Evolutionary conservation across 2,113 vertebrate genomes (phyloP).

Genomic region (Bos javanicus): DNA sequence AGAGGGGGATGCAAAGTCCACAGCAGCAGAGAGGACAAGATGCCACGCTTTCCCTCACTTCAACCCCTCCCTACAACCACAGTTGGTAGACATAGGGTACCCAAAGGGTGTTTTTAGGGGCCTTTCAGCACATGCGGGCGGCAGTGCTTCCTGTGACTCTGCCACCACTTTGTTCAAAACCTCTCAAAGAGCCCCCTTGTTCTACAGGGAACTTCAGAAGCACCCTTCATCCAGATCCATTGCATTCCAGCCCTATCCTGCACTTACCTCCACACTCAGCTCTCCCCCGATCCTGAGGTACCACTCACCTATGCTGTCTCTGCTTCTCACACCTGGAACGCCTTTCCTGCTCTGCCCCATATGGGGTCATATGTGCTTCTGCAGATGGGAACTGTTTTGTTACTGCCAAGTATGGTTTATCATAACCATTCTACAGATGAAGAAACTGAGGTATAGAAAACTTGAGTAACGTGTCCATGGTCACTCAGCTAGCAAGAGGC

Average conservation of each 20-base stretch:
- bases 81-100: not conserved
- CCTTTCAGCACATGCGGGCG: not conserved
- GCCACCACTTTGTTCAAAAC: not conserved
- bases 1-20: not conserved
- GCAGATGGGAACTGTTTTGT: not conserved
- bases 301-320: not conserved
- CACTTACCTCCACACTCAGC: not conserved
- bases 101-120: not conserved
- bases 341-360: not conserved
- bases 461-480: not conserved
- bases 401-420: not conserved
- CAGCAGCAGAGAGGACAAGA: not conserved
- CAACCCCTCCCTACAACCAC: not conserved
- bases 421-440: not conserved
- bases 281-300: not conserved
- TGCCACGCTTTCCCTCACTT: rapidly evolving
- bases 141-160: not conserved
- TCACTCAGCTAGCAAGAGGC: not conserved
- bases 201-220: not conserved
- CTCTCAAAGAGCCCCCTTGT: not conserved
- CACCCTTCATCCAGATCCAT: not conserved
- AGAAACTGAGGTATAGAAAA: not conserved
- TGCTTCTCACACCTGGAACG: not conserved
- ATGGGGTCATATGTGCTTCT: not conserved
- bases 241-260: not conserved